Percentiles rank a stretch among this genome's conserved stretches.
These are phyloP conservation scores for Drosophila eohydei DNA, from an alignment of 2,888 invertebrate species.

Conservation along the genomic window DNA sequence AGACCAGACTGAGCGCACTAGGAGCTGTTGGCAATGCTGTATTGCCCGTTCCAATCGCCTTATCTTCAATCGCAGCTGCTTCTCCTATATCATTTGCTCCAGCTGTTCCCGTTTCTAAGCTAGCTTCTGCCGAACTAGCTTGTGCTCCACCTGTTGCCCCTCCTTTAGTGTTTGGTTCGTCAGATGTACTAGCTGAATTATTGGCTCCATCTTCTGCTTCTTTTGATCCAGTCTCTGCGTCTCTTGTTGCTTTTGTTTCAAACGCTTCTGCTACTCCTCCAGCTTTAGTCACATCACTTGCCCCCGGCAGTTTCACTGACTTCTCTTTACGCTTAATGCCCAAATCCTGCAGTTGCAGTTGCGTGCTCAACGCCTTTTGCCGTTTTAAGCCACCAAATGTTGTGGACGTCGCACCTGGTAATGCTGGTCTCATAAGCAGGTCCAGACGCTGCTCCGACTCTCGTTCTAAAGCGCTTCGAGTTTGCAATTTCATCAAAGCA, in stretches of 20 bases:
- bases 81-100: background rate
- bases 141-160: background rate
- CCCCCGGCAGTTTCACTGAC: background rate
- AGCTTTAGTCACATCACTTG: background rate
- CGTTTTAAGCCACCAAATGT: conserved; percentile 87
- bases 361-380: conserved; percentile 85
- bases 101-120: background rate
- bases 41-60: background rate
- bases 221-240: background rate
- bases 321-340: conserved; percentile 80
- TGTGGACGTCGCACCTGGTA: conserved; percentile 86
- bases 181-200: no score
- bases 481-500: conserved; percentile 89
- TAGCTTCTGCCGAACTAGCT: background rate
- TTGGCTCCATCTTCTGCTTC: background rate
- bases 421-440: conserved; percentile 86
- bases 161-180: background rate
- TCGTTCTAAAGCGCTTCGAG: conserved; percentile 88
- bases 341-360: conserved; percentile 76
- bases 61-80: background rate
- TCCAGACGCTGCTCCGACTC: conserved; percentile 86
- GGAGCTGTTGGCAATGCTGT: accelerated
- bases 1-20: conserved; percentile 61
- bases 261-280: background rate
- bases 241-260: background rate